phyloP scores from a whole-genome alignment of 2,888 invertebrate species.

The Drosophila neotestacea region DNA sequence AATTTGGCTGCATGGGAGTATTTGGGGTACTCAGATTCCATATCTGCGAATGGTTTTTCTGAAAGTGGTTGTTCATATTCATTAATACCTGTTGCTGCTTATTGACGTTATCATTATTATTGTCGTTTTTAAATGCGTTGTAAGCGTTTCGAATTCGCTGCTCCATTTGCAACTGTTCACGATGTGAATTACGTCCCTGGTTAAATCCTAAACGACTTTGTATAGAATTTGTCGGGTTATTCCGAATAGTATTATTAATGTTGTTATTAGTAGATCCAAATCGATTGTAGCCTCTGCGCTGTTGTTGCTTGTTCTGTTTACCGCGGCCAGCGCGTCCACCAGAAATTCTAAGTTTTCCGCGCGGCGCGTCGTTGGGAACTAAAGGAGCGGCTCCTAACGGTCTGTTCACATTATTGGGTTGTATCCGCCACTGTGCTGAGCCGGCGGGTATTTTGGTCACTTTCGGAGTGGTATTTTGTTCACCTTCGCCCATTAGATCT shows the following conservation, averaged over 20 bases:
- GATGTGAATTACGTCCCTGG: neutral
- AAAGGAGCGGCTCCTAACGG: conserved; percentile 69
- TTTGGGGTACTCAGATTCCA: neutral
- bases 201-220: conserved; percentile 18
- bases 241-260: neutral
- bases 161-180: conserved; percentile 4
- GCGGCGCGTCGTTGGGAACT: conserved; percentile 36
- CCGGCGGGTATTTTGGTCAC: neutral
- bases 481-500: too few relatives aligned
- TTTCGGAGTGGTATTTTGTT: neutral
- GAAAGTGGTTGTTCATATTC: conserved; percentile 20
- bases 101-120: neutral
- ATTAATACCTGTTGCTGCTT: conserved; percentile 13
- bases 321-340: neutral
- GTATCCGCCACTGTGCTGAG: conserved; percentile 62
- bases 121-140: conserved; percentile 20
- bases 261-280: neutral
- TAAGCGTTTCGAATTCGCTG: conserved; percentile 34
- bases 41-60: neutral
- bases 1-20: neutral
- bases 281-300: neutral
- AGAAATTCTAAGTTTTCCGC: neutral
- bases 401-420: conserved; percentile 62
- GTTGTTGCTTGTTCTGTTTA: neutral
- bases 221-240: neutral